Evolutionary conservation across 2,113 vertebrate species (phyloP).

Genomic region (Potamarius usumacintae): DNA sequence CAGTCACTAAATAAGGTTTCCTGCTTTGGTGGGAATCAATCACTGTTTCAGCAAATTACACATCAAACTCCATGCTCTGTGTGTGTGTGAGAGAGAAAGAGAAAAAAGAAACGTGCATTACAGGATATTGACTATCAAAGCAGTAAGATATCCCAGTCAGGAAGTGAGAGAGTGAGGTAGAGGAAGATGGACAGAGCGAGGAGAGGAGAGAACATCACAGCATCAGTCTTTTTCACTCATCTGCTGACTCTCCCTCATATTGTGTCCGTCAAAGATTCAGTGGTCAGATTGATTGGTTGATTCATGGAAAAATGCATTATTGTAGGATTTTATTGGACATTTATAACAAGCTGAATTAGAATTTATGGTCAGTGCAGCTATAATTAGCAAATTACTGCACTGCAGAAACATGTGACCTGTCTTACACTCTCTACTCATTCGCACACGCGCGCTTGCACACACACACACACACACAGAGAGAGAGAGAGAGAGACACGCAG

Average conservation of each 20-base stretch:
- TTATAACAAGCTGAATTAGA: not conserved
- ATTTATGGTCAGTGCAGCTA: slow-evolving; percentile 20
- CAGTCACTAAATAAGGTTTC: slow-evolving; percentile 17
- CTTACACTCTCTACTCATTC: not conserved
- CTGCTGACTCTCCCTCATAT: not conserved
- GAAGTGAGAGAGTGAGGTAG: slow-evolving; percentile 1
- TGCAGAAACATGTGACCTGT: slow-evolving; percentile 24
- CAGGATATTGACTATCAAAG: not conserved
- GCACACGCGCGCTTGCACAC: not conserved
- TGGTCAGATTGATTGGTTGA: not conserved
- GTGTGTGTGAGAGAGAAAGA: not conserved
- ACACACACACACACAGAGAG: not conserved
- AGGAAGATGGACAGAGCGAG: slow-evolving; percentile 4
- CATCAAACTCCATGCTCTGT: slow-evolving; percentile 18
- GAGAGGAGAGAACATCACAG: not conserved
- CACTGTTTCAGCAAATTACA: slow-evolving; percentile 44
- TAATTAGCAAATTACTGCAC: slow-evolving; percentile 38
- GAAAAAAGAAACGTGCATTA: not conserved
- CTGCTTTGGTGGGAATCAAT: slow-evolving; percentile 44
- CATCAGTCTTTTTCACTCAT: not conserved
- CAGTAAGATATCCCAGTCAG: slow-evolving; percentile 14
- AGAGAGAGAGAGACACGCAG: not conserved
- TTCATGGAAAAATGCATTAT: not conserved
- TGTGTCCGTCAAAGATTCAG: not conserved
- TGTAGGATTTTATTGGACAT: not conserved